A percentile compares a stretch with the other conserved stretches of the same genome.
These are phyloP conservation scores for Bubo bubo DNA, from an alignment of 2,113 vertebrate species.

Conservation along the genomic window DNA sequence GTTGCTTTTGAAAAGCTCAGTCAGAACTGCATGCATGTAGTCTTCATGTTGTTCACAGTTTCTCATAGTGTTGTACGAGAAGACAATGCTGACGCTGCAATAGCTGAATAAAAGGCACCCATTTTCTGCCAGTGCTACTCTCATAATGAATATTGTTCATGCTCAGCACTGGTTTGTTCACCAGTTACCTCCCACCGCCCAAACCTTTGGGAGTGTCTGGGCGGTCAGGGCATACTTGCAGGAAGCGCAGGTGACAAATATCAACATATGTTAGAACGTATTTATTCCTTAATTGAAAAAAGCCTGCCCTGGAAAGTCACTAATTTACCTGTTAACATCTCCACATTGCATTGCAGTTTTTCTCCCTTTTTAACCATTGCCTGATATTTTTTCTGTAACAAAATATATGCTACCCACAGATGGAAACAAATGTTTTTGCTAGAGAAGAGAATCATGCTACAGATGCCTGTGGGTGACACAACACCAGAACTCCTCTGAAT, in stretches of 20 bases:
- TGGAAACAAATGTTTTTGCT: background rate
- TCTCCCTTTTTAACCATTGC: background rate
- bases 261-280: background rate
- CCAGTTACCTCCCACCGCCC: background rate
- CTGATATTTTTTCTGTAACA: background rate
- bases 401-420: background rate
- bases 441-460: background rate
- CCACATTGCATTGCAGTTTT: background rate
- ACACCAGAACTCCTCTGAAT: background rate
- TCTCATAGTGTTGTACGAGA: background rate
- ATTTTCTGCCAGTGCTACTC: background rate
- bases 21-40: background rate
- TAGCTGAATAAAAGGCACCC: background rate
- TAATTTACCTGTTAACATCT: background rate
- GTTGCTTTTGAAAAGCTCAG: background rate
- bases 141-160: background rate
- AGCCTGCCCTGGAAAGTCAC: background rate
- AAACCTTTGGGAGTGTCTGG: background rate
- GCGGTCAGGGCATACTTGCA: accelerated
- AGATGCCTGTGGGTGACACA: accelerated
- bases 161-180: background rate
- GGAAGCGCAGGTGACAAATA: background rate
- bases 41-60: background rate
- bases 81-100: background rate
- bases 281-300: background rate